Base-by-base conservation (phyloP, 2,888 invertebrate species). In the Andrena marginata region DNA sequence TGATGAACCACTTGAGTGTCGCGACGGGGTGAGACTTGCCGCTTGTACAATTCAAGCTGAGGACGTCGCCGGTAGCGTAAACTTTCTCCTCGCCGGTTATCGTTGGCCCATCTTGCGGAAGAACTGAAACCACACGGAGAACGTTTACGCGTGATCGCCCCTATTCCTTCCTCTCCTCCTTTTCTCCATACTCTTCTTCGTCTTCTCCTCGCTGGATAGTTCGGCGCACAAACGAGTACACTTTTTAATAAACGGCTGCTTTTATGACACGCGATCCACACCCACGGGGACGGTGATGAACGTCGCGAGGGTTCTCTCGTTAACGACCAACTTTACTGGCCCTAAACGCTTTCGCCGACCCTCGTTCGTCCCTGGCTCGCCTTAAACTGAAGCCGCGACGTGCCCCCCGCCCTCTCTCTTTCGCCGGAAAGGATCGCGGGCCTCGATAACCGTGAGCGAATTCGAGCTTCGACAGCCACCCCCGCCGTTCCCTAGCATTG, bases 41-140 rank as follows among this genome's bases (percentile, higher is more conserved):
- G 59, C 95, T 95, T 26, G 95, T 95, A 91, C 95, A 95, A 92
- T 95, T 95, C 82, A 95, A 90, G 82, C 94, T 94, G 64, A 95
- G 93, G 78, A 95, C 92, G 85, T 95, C 95, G 60, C 95, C 95
- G 71, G 93, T 94, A 87, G 95, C 94, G 90, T 95, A 95, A 84
- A 94, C 93, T 81, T 94, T 92, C 87, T 94, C 94, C 87, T 94
- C 94, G 1, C 95, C 95, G 13, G 94, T 94, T 89, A 95, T 95
- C 89, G 92, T 93, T 26, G 95, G 95, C 73, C 93, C 94, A 78
- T 94, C 94, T 77, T 92, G 91, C 6, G 95, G 94, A 48, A 94
- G 90, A 70, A 93, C 95, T 95, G 93, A 20, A 92, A 92, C 64
- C 85, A 65, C 70, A 62, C 6, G 35, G 63, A 75, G 35, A 62